Evolutionary conservation across 1,140 invertebrate genomes (phyloP), one percentile per base, ranked within the genome.

Genomic region (Cheumatopsyche charites): DNA sequence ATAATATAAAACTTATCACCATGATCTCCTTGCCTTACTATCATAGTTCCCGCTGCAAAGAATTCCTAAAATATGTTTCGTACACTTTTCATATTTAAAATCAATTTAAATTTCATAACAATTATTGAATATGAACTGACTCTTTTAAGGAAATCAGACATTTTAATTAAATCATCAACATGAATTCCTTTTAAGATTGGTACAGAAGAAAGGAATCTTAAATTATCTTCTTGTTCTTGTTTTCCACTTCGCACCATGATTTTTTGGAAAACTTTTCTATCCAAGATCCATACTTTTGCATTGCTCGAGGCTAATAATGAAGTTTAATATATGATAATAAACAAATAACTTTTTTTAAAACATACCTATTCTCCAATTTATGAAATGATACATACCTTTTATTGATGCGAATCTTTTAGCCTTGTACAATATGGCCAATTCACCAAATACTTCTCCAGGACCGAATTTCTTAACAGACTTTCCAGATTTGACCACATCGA

Each of bases 1-100:
- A 98, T 97, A 70, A 99, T 96, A 79, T 94, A 98, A 82, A 99
- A 99, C 76, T 96, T 96, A 80, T 98, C 95, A 2, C 97, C 96
- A 69, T 89, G 88, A 58, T 97, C 95, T 0, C 96, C 96, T 83
- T 99, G 94, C 7, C 92, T 84, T n/a, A 98, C 90, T 71, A 98
- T 96, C 75, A 90, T 90, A 0, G 92, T 91, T 7, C 91, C 94
- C 19, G 91, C 87, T 61, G 90, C 88, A 80, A 94, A 98, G 78
- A 94, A 93, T 79, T 94, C 91, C 89, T 93, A 77, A 36, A 36
- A 36, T 4, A 36, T 4, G 3, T 36, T 36, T 36, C 29, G 9
- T 4, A 36, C 29, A n/a, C n/a, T n/a, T n/a, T n/a, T n/a, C n/a
- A n/a, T n/a, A n/a, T n/a, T n/a, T n/a, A n/a, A n/a, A n/a, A n/a